These are phyloP conservation scores for Suillia variegata DNA, from an alignment of 2,888 invertebrate species.

Conservation along the genomic window DNA sequence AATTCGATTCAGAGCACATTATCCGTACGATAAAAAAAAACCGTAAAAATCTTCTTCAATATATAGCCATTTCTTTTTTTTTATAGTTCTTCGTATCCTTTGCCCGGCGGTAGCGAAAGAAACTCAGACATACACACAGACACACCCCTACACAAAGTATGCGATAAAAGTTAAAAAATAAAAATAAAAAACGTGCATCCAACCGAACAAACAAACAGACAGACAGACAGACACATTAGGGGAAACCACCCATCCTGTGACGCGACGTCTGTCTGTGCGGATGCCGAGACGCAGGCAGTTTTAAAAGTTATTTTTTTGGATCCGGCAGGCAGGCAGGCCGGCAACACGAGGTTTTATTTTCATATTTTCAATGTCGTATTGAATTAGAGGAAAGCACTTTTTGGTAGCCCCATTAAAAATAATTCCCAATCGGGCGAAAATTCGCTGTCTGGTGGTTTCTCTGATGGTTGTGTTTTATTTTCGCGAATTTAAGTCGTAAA, in stretches of 20 bases:
- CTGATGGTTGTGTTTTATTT: no score
- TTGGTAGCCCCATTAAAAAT: not conserved
- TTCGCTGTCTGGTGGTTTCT: no score
- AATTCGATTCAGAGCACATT: not conserved
- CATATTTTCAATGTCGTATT: conserved; percentile 54
- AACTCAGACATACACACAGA: not conserved
- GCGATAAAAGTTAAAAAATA: no score
- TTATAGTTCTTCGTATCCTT: not conserved
- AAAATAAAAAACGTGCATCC: no score
- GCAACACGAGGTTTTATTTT: conserved; percentile 21
- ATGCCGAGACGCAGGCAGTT: conserved; percentile 6
- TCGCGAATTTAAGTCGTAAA: no score
- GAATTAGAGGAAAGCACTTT: conserved; percentile 54
- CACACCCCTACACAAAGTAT: no score
- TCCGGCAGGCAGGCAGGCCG: no score
- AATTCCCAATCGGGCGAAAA: no score
- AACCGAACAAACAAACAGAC: conserved; percentile 24
- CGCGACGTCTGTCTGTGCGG: conserved; percentile 13
- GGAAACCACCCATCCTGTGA: conserved; percentile 14
- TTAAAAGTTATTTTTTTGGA: conserved; percentile 29
- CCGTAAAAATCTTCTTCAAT: conserved; percentile 13
- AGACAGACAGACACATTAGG: conserved; percentile 15
- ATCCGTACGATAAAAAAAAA: no score
- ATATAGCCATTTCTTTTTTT: conserved; percentile 1
- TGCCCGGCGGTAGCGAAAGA: not conserved